Evolutionary conservation across 2,113 vertebrate species (phyloP).

Genomic region (Bambusicola thoracicus): DNA sequence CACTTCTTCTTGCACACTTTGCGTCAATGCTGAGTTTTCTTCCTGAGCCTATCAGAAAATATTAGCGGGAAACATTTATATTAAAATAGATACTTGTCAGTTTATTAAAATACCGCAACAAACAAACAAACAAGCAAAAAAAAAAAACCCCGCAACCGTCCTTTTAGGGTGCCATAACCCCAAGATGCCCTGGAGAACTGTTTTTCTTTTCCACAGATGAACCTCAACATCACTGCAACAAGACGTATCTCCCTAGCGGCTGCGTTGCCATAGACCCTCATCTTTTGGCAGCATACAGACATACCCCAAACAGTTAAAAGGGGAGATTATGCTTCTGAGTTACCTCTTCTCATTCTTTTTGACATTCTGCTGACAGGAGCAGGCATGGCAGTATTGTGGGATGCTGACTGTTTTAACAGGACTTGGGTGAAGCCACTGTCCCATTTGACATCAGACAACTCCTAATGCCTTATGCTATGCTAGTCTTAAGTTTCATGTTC

Average conservation of each 20-base stretch:
- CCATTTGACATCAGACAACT: not conserved
- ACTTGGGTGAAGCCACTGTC: not conserved
- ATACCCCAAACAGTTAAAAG: rapidly evolving
- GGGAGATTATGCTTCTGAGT: not conserved
- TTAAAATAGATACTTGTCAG: not conserved
- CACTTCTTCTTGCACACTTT: not conserved
- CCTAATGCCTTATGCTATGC: not conserved
- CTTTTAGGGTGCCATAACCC: not conserved
- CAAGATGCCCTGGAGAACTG: not conserved
- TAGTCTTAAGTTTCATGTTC: not conserved
- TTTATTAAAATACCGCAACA: not conserved
- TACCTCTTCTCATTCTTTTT: not conserved
- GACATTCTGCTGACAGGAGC: not conserved
- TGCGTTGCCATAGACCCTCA: not conserved
- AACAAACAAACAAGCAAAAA: too few relatives aligned
- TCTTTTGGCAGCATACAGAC: not conserved
- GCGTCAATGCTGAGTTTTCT: not conserved
- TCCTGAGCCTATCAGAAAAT: not conserved
- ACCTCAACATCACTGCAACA: not conserved
- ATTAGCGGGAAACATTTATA: not conserved
- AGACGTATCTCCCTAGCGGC: not conserved
- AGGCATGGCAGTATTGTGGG: not conserved
- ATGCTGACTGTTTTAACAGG: not conserved
- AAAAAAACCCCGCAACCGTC: not conserved
- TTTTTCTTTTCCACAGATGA: not conserved